A percentile compares a stretch with the other conserved stretches of the same genome.
Evolutionary conservation across 2,113 vertebrate species (phyloP).

Genomic region (Phycodurus eques): DNA sequence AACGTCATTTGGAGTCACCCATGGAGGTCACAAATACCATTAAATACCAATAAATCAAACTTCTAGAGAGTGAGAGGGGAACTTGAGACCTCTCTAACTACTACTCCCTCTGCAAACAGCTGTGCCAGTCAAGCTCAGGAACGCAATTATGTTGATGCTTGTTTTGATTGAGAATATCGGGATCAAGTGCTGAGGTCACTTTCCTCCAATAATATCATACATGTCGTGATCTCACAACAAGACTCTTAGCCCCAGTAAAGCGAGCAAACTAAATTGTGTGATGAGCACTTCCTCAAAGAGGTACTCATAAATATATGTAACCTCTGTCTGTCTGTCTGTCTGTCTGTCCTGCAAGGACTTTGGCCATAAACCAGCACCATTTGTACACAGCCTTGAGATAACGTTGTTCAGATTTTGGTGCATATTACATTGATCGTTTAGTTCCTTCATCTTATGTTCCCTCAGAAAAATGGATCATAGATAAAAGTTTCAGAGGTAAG

Average conservation of each 20-base stretch:
- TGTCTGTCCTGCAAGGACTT: background rate
- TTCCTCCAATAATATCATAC: conserved; percentile 2
- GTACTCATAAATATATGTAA: background rate
- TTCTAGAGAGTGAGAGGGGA: background rate
- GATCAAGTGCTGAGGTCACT: background rate
- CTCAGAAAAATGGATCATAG: conserved; percentile 22
- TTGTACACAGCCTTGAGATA: background rate
- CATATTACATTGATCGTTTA: background rate
- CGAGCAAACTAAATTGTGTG: too few species aligned
- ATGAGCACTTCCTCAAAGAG: background rate
- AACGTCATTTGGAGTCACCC: background rate
- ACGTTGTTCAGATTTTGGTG: background rate
- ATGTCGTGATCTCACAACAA: background rate
- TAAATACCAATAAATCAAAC: background rate
- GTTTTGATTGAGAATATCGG: background rate
- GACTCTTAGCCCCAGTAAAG: background rate
- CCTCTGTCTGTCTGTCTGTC: background rate
- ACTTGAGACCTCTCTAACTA: background rate
- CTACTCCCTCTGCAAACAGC: background rate
- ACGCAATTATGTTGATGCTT: background rate
- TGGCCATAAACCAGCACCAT: background rate
- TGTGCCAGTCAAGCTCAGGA: background rate
- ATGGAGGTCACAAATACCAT: background rate
- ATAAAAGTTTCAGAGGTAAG: conserved; percentile 23
- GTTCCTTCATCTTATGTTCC: conserved; percentile 9